Evolutionary conservation across 2,113 vertebrate species (phyloP).

Genomic region (Archocentrus centrarchus): DNA sequence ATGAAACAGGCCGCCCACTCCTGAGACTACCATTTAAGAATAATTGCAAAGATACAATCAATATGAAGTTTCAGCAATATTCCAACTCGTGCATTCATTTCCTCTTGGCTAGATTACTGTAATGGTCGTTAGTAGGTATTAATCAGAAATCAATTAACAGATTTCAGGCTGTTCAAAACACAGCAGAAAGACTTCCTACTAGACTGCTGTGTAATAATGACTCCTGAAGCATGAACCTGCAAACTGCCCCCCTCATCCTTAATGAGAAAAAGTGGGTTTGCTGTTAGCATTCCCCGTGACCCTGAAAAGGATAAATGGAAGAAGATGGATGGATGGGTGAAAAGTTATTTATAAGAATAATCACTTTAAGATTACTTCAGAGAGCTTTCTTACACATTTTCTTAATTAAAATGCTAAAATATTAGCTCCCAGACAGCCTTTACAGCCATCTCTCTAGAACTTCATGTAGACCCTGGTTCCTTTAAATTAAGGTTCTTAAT

Average conservation of each 20-base stretch:
- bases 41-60: neutral
- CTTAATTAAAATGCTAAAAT: neutral
- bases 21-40: too few species aligned
- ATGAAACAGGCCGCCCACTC: neutral
- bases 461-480: neutral
- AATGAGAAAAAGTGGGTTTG: neutral
- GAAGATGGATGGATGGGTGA: too few species aligned
- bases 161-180: neutral
- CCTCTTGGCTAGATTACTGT: neutral
- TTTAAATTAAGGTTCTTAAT: neutral
- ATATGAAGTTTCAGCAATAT: neutral
- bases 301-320: too few species aligned
- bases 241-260: rapidly evolving
- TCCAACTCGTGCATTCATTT: neutral
- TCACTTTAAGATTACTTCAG: neutral
- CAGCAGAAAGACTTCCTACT: neutral
- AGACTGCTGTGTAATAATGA: neutral
- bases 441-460: neutral
- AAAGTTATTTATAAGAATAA: neutral
- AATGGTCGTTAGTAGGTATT: neutral
- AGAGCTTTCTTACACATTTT: neutral
- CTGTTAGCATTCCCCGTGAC: neutral
- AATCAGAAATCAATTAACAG: neutral
- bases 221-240: neutral
- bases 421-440: neutral